phyloP scores from a whole-genome alignment of 2,888 invertebrate species.

The Stenolophus ochropezus region DNA sequence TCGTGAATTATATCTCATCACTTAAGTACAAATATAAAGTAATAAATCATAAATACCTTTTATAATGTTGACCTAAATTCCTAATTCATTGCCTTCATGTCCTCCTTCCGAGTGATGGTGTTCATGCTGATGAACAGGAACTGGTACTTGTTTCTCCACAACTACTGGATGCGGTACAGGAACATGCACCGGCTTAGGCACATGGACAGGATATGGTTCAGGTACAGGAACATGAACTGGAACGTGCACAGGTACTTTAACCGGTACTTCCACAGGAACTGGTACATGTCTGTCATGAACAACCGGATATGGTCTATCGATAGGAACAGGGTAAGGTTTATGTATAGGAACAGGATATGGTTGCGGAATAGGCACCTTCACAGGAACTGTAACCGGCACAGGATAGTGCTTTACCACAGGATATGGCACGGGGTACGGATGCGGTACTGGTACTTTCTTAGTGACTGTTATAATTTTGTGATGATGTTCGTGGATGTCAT shows the following conservation, averaged over 20 bases:
- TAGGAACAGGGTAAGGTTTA: constrained; percentile 74
- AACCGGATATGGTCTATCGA: constrained; percentile 74
- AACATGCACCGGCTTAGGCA: constrained; percentile 75
- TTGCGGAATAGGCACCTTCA: constrained; percentile 70
- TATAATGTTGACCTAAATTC: neutral
- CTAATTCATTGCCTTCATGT: neutral
- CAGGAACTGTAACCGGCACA: constrained; percentile 74
- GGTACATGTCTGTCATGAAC: constrained; percentile 70
- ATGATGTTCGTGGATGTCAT: constrained; percentile 62
- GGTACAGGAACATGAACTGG: constrained; percentile 73
- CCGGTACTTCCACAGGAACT: constrained; percentile 73
- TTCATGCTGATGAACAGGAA: constrained; percentile 67
- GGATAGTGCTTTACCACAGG: constrained; percentile 74
- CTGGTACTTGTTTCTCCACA: constrained; percentile 75
- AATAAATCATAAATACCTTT: neutral
- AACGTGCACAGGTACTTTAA: constrained; percentile 75
- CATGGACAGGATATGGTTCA: constrained; percentile 74
- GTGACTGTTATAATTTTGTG: constrained; percentile 58
- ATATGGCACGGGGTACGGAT: constrained; percentile 74
- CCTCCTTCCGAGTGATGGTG: constrained; percentile 55
- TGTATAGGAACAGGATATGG: constrained; percentile 74
- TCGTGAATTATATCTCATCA: too few relatives aligned
- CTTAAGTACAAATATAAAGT: too few relatives aligned
- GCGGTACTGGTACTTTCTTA: constrained; percentile 61
- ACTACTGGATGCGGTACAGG: constrained; percentile 78